Percentiles rank a stretch among this genome's conserved stretches.
phyloP scores from a whole-genome alignment of 2,797 vertebrate species.

The Phylloscopus collybita region DNA sequence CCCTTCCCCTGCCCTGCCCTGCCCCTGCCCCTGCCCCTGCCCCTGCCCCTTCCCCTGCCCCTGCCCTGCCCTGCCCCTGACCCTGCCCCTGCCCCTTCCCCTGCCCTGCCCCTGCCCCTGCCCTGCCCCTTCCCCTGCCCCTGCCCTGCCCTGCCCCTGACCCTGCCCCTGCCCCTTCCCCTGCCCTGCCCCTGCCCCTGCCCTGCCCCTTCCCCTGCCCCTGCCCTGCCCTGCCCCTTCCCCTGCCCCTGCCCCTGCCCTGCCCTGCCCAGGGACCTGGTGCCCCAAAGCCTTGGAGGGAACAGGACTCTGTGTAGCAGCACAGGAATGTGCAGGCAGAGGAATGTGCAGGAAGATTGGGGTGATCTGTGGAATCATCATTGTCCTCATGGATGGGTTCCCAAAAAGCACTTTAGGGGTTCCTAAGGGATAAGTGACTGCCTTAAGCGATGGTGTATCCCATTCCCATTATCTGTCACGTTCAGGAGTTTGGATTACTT shows the following conservation, averaged over 20 bases:
- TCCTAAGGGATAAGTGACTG: background rate
- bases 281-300: background rate
- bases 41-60: background rate
- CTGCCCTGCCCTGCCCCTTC: background rate
- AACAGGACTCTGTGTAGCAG: background rate
- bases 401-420: background rate
- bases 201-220: background rate
- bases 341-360: background rate
- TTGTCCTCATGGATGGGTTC: background rate
- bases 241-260: background rate
- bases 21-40: background rate
- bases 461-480: accelerated
- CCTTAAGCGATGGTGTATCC: no score
- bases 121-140: background rate
- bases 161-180: no score
- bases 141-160: no score
- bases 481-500: background rate
- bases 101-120: no score
- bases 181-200: background rate
- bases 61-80: no score
- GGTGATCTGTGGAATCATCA: background rate
- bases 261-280: background rate
- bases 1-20: background rate
- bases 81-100: background rate
- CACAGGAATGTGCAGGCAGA: accelerated